Percentiles rank a stretch among this genome's conserved stretches.
Evolutionary conservation across 2,888 invertebrate species (phyloP).

Genomic region (Trichogramma dendrolimi): DNA sequence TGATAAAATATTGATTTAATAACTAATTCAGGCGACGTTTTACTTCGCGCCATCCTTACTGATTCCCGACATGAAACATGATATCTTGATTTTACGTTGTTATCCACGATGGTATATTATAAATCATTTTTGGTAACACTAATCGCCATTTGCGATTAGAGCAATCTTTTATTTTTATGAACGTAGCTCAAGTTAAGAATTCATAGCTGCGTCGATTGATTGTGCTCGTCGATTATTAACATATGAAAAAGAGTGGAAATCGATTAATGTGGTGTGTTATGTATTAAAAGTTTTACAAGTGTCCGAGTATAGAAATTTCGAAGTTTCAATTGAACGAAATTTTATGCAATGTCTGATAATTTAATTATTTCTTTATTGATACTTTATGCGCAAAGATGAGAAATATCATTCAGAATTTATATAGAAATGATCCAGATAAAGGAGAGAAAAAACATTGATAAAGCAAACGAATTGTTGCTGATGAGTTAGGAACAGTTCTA

Average conservation of each 20-base stretch:
- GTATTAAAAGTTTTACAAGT: constrained; percentile 25
- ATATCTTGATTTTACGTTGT: neutral
- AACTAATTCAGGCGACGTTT: constrained; percentile 13
- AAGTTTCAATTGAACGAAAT: constrained; percentile 12
- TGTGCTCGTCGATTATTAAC: constrained; percentile 17
- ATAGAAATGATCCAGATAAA: no score
- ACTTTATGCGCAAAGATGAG: neutral
- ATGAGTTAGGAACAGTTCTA: constrained; percentile 29
- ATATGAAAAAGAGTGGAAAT: constrained; percentile 8
- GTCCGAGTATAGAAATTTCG: constrained; percentile 20
- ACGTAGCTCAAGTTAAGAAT: constrained; percentile 16
- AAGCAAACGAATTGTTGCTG: constrained; percentile 24
- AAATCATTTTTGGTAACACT: neutral
- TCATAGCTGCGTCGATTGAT: constrained; percentile 5
- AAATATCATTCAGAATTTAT: no score
- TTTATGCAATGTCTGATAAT: neutral
- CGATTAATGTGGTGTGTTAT: constrained; percentile 21
- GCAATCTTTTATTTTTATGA: constrained; percentile 12
- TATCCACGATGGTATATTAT: no score
- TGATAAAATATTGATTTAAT: constrained; percentile 27
- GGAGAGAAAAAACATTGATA: no score
- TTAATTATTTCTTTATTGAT: constrained; percentile 5
- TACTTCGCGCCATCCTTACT: constrained; percentile 17
- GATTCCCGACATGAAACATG: constrained; percentile 5
- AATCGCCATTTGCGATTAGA: constrained; percentile 6